Base-by-base conservation (phyloP, 1,140 invertebrate genomes). In the Odontomachus brunneus region DNA sequence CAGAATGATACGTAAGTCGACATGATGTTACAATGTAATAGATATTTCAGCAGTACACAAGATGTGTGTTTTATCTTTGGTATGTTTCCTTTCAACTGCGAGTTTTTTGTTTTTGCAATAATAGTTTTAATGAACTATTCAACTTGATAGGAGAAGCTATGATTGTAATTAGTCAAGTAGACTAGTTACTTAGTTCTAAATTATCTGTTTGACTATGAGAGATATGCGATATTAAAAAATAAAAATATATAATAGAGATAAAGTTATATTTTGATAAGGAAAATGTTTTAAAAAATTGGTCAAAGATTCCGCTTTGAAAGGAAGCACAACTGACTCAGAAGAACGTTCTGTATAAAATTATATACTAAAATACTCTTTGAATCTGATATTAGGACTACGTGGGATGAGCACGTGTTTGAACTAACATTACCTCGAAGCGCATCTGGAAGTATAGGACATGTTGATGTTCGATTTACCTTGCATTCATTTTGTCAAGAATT, bases 351-450 rank as follows among this genome's bases (percentile, higher is more conserved):
- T 60, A 29, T 29, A 44, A 57, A 62, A 17, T 49, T 26, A 7
- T 24, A 53, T 19, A 53, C 22, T 15, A 17, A 3, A 67, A 49
- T 66, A n/a, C n/a, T 67, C 22, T 67, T 49, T 26, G 5, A 51
- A 7, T 76, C 38, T 48, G 7, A 38, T 53, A 19, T 38, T 85
- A 96, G 96, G 66, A 95, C 96, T 12, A 98, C 97, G 0, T 98
- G 97, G 97, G 97, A 98, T 90, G 98, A 98, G 89, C 98, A 99
- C 89, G 95, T 98, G 17, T 97, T 99, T 91, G 98, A 99, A 93
- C 94, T 99, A 0, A 97, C 97, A 5, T 92, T 99, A 80, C 97
- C 97, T 0, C 93, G 94, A 55, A 95, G 92, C 59, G 96, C 96
- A 51, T 95, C 96, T 19, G 95, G 96, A 3, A 96, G 96, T 60